phyloP scores from a whole-genome alignment of 1,140 invertebrate genomes.

The Drosophila carrolli region DNA sequence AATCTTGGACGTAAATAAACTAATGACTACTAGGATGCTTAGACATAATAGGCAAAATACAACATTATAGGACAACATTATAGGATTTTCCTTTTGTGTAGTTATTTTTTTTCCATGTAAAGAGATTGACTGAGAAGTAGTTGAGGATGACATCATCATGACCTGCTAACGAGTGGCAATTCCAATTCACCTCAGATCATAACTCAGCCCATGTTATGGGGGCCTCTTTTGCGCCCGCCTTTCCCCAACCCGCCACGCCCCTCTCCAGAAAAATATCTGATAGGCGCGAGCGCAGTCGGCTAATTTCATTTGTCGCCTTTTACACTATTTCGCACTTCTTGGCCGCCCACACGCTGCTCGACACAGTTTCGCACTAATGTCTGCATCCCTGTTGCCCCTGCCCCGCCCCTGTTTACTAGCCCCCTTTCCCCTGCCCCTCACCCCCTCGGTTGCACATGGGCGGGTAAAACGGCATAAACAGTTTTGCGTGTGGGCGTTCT shows the following conservation, averaged over 20 bases:
- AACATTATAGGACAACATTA: too few relatives aligned
- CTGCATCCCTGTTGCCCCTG: conserved; percentile 27
- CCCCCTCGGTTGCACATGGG: background rate
- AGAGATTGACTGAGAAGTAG: background rate
- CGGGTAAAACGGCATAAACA: conserved; percentile 40
- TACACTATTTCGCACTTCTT: conserved; percentile 75
- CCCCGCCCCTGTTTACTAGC: conserved; percentile 19
- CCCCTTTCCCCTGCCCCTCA: background rate
- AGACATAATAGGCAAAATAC: too few relatives aligned
- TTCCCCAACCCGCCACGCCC: background rate
- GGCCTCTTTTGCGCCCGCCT: conserved; percentile 15
- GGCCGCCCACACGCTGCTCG: conserved; percentile 68
- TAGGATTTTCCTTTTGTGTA: too few relatives aligned
- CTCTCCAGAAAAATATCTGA: conserved; percentile 29
- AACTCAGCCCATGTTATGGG: conserved; percentile 41
- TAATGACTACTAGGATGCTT: too few relatives aligned
- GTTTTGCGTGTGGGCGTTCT: conserved; percentile 75
- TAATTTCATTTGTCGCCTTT: conserved; percentile 66
- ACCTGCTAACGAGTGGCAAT: conserved; percentile 48
- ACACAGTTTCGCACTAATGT: conserved; percentile 65
- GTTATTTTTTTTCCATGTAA: background rate
- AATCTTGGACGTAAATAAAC: too few relatives aligned
- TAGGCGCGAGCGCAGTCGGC: conserved; percentile 49
- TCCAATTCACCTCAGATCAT: conserved; percentile 48
- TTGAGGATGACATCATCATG: conserved; percentile 64